These are phyloP conservation scores for Argyra leucocephala DNA, from an alignment of 2,888 invertebrate species.

Conservation along the genomic window DNA sequence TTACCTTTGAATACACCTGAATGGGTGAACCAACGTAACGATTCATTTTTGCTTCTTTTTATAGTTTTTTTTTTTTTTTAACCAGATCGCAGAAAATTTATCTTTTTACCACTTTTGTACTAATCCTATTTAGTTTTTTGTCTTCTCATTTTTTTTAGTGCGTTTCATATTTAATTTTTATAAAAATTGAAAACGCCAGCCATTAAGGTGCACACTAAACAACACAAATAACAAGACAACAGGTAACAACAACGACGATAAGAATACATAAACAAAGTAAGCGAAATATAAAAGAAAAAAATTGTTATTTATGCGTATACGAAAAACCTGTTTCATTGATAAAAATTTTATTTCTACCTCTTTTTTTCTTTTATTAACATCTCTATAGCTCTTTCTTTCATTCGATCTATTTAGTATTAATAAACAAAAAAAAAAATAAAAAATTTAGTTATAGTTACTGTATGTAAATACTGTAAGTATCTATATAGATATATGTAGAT, in stretches of 20 bases:
- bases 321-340: constrained; percentile 4
- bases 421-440: too few relatives aligned
- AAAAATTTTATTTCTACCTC: not conserved
- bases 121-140: not conserved
- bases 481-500: too few relatives aligned
- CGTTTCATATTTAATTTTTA: not conserved
- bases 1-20: not conserved
- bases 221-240: not conserved
- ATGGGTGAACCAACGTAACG: not conserved
- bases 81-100: not conserved
- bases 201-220: constrained; percentile 2
- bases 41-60: not conserved
- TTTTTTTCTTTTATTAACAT: too few relatives aligned
- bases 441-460: too few relatives aligned
- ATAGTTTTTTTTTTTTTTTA: too few relatives aligned
- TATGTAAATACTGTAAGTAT: too few relatives aligned
- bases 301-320: not conserved
- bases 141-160: not conserved
- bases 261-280: not conserved
- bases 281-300: not conserved
- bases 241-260: constrained; percentile 1
- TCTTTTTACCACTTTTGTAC: constrained; percentile 6
- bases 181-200: not conserved
- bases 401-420: too few relatives aligned
- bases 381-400: too few relatives aligned